Conservation (phyloP, 2,113 vertebrate genomes). For the Climacteris rufus region DNA sequence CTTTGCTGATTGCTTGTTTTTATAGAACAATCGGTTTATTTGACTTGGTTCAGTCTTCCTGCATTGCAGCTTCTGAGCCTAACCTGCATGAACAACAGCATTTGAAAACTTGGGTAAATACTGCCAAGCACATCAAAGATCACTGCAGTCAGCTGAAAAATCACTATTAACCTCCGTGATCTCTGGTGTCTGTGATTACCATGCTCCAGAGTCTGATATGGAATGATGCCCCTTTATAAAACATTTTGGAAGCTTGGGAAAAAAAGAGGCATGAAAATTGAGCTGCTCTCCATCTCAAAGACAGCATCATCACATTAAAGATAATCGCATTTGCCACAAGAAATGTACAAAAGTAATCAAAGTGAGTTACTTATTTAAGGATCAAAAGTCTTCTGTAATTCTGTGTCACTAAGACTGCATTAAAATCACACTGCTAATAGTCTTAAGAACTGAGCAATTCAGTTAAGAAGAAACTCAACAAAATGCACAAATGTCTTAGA, state of each 20-base stretch:
- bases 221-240: not conserved
- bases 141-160: not conserved
- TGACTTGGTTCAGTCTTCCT: not conserved
- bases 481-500: not conserved
- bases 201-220: not conserved
- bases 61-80: not conserved
- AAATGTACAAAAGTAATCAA: not conserved
- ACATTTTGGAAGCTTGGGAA: not conserved
- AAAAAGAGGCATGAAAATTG: not conserved
- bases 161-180: not conserved
- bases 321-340: not conserved
- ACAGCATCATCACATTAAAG: not conserved
- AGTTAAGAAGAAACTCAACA: not conserved
- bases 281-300: not conserved
- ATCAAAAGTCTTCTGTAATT: not conserved
- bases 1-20: not conserved
- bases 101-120: not conserved
- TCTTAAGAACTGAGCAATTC: not conserved
- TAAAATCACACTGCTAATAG: not conserved
- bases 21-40: not conserved
- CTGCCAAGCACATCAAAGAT: not conserved
- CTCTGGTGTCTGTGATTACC: not conserved
- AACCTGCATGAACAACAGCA: not conserved
- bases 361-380: not conserved
- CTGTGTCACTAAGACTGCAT: not conserved